phyloP scores from a whole-genome alignment of 2,888 invertebrate species.

The Drosophila falleni region DNA sequence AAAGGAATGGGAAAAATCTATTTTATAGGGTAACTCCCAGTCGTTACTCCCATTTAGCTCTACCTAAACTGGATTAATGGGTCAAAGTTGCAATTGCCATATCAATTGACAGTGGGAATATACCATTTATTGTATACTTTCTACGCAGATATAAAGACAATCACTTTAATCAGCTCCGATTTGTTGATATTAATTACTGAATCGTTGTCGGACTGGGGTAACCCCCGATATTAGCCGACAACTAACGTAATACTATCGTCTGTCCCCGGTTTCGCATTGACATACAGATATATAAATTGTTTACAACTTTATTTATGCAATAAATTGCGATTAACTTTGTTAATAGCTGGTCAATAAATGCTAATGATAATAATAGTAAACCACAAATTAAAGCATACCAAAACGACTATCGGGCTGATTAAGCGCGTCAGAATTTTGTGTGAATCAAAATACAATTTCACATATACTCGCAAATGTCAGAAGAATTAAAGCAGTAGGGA shows the following conservation, averaged over 20 bases:
- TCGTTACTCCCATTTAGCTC: not conserved
- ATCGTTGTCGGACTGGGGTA: not conserved
- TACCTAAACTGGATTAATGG: slow-evolving; percentile 8
- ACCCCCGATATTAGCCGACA: not conserved
- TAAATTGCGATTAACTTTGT: slow-evolving; percentile 14
- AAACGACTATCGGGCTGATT: slow-evolving; percentile 31
- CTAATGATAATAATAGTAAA: slow-evolving; percentile 14
- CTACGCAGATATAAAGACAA: not conserved
- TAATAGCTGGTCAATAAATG: slow-evolving; percentile 8
- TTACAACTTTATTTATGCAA: slow-evolving; percentile 1
- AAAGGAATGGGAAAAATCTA: not conserved
- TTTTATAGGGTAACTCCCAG: not conserved
- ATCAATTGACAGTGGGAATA: slow-evolving; percentile 10
- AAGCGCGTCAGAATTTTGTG: slow-evolving; percentile 28
- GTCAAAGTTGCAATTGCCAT: slow-evolving; percentile 15
- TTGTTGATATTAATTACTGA: slow-evolving; percentile 15
- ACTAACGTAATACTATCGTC: slow-evolving; percentile 12
- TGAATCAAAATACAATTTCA: slow-evolving; percentile 13
- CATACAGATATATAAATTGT: not conserved
- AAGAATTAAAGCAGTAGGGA: not conserved
- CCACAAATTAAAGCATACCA: slow-evolving; percentile 42
- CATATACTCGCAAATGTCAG: slow-evolving; percentile 10
- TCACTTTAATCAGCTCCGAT: not conserved
- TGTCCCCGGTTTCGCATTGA: not conserved
- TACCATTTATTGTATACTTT: not conserved